phyloP scores from a whole-genome alignment of 2,797 vertebrate species.

The Cirrhinus mrigala region DNA sequence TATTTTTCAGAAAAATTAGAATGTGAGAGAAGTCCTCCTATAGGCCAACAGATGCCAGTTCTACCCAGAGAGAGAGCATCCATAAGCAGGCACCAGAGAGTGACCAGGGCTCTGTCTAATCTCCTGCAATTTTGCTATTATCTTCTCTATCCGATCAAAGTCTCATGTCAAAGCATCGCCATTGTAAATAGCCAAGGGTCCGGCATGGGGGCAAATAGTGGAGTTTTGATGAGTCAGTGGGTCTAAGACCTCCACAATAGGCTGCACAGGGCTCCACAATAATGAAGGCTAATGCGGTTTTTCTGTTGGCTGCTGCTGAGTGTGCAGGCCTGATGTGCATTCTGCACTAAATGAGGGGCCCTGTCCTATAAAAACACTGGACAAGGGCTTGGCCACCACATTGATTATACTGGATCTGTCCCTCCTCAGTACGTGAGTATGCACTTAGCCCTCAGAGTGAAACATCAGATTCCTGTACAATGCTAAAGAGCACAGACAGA shows the following conservation, averaged over 20 bases:
- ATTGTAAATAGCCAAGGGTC: slow-evolving; percentile 72
- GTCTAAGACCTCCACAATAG: slow-evolving; percentile 80
- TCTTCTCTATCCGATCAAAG: slow-evolving; percentile 77
- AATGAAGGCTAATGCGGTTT: slow-evolving; percentile 76
- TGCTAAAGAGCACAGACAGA: slow-evolving; percentile 17
- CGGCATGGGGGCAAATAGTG: slow-evolving; percentile 55
- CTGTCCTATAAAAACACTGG: slow-evolving; percentile 85
- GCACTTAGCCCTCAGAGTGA: slow-evolving; percentile 33
- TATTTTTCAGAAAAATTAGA: background rate
- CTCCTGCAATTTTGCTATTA: slow-evolving; percentile 80
- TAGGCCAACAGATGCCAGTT: background rate
- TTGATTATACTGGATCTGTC: slow-evolving; percentile 84
- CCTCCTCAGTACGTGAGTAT: slow-evolving; percentile 89
- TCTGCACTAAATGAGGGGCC: slow-evolving; percentile 70
- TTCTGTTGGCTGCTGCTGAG: slow-evolving; percentile 84
- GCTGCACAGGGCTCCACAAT: slow-evolving; percentile 76
- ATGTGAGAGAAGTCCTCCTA: background rate
- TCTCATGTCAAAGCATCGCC: slow-evolving; percentile 79
- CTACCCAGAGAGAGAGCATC: slow-evolving; percentile 5
- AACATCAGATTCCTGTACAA: slow-evolving; percentile 42
- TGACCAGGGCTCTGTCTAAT: slow-evolving; percentile 68
- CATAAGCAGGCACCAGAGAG: slow-evolving; percentile 24
- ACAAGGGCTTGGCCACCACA: slow-evolving; percentile 73
- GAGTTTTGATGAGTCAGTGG: slow-evolving; percentile 81
- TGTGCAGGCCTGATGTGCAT: slow-evolving; percentile 82